Evolutionary conservation across 2,888 invertebrate species (phyloP).

Genomic region (Tenthredo distinguenda): DNA sequence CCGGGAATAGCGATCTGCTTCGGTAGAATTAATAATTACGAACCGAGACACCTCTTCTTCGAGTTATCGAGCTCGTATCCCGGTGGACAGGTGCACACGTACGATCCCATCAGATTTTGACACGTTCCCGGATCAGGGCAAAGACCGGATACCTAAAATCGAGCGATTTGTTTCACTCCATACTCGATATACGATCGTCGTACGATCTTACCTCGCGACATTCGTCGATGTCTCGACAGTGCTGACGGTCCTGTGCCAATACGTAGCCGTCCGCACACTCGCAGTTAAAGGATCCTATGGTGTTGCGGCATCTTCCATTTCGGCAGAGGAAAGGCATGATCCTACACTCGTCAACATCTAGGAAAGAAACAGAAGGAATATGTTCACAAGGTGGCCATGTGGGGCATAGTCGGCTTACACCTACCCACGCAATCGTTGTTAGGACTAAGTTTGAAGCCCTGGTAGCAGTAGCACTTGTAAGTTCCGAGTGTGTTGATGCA

Average conservation of each 20-base stretch:
- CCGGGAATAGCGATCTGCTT: background rate
- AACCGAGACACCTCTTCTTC: slow-evolving; percentile 81
- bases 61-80: slow-evolving; percentile 87
- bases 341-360: slow-evolving; percentile 91
- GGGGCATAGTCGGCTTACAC: slow-evolving; percentile 56
- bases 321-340: slow-evolving; percentile 92
- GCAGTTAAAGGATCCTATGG: slow-evolving; percentile 89
- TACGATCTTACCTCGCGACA: slow-evolving; percentile 82
- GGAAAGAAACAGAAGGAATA: slow-evolving; percentile 43
- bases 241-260: slow-evolving; percentile 86
- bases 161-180: slow-evolving; percentile 56
- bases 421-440: slow-evolving; percentile 89
- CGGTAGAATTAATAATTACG: slow-evolving; percentile 53
- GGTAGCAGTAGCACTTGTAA: slow-evolving; percentile 87
- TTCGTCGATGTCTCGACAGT: slow-evolving; percentile 90
- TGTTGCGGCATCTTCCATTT: slow-evolving; percentile 91
- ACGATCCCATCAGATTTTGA: slow-evolving; percentile 86
- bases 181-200: background rate
- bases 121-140: slow-evolving; percentile 84
- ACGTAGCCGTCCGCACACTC: slow-evolving; percentile 90
- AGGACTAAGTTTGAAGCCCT: slow-evolving; percentile 87
- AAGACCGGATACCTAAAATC: slow-evolving; percentile 79
- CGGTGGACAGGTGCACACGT: slow-evolving; percentile 87
- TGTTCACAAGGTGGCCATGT: background rate
- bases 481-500: slow-evolving; percentile 87